A percentile compares a stretch with the other conserved stretches of the same genome.
Evolutionary conservation across 2,797 vertebrate species (phyloP).

Genomic region (Pseudocheirus occidentalis): DNA sequence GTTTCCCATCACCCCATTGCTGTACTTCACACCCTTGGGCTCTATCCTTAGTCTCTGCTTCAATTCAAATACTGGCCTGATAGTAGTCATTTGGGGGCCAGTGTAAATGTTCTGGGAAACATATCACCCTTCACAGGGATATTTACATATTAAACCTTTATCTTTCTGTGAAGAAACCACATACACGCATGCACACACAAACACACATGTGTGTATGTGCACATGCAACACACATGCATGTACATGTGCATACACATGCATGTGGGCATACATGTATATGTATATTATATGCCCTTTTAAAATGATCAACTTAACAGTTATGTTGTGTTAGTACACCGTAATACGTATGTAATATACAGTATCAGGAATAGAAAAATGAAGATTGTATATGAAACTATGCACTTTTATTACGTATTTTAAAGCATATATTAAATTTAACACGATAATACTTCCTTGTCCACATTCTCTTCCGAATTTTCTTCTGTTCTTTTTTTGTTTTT

Average conservation of each 20-base stretch:
- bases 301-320: background rate
- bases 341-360: background rate
- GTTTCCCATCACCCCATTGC: background rate
- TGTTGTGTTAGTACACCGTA: too few relatives aligned
- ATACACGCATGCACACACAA: too few relatives aligned
- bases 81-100: too few relatives aligned
- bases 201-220: background rate
- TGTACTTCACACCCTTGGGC: background rate
- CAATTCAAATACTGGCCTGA: background rate
- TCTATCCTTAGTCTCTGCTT: background rate
- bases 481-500: background rate
- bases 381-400: background rate
- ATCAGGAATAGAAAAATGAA: background rate
- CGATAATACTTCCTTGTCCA: background rate
- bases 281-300: too few relatives aligned
- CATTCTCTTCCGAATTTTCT: too few relatives aligned
- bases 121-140: background rate
- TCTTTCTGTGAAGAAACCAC: background rate
- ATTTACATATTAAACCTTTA: background rate
- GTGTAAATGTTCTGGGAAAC: background rate
- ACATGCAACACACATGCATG: background rate
- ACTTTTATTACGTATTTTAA: background rate
- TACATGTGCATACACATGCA: background rate
- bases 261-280: background rate
- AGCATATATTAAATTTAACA: background rate